Evolutionary conservation across 1,140 invertebrate species (phyloP).

Genomic region (Trichonephila clavipes): DNA sequence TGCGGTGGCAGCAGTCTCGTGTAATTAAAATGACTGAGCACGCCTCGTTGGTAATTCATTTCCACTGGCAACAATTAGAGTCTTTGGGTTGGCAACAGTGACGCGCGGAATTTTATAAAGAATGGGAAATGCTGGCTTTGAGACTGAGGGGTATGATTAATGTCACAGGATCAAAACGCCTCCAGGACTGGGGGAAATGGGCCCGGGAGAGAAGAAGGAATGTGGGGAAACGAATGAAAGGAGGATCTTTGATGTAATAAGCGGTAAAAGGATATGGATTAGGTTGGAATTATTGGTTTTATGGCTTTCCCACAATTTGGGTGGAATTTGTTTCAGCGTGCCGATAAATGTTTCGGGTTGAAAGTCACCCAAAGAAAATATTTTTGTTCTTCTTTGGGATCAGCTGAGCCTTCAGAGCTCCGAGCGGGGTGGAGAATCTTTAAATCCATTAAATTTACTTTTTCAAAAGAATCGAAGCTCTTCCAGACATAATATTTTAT

Average conservation of each 20-base stretch:
- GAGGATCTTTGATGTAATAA: background rate
- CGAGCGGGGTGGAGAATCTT: no score
- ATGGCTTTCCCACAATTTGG: no score
- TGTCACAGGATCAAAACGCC: constrained; percentile 2
- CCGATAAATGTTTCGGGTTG: no score
- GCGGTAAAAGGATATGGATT: no score
- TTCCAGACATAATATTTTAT: no score
- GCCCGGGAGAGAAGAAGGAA: constrained; percentile 4
- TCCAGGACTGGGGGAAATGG: background rate
- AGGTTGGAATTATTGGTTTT: no score
- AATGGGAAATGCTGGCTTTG: constrained; percentile 6
- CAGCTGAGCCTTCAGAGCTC: no score
- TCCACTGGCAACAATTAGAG: constrained; percentile 52
- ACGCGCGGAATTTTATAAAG: constrained; percentile 58
- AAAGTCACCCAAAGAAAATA: no score
- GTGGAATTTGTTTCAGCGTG: no score
- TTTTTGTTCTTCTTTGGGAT: no score
- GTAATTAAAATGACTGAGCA: constrained; percentile 63
- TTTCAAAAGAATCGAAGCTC: no score
- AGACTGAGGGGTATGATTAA: constrained; percentile 23
- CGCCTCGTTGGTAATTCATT: constrained; percentile 48
- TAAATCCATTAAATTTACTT: no score
- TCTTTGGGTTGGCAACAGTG: constrained; percentile 5
- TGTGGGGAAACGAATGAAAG: background rate
- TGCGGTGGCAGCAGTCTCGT: constrained; percentile 13